Percentiles rank a stretch among this genome's conserved stretches.
Evolutionary conservation across 2,797 vertebrate genomes (phyloP).

Genomic region (Poeciliopsis turneri): DNA sequence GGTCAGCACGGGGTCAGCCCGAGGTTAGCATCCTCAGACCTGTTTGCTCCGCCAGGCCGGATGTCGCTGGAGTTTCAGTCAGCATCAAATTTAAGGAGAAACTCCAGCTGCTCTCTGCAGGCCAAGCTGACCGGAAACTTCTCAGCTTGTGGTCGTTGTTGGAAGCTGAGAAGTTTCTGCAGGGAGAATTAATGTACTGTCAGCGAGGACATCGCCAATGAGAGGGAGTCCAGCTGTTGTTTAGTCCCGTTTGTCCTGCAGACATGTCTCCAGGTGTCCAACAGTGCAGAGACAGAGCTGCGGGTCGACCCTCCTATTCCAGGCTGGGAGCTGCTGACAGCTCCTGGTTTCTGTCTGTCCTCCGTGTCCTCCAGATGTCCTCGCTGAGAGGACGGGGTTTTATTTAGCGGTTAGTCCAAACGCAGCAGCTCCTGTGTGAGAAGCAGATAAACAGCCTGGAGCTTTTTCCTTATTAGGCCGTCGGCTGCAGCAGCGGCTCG

Average conservation of each 20-base stretch:
- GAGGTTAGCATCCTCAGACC: not conserved
- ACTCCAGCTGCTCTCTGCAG: not conserved
- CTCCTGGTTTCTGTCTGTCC: not conserved
- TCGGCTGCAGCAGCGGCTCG: slow-evolving; percentile 7
- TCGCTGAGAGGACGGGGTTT: not conserved
- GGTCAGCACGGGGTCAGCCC: too few relatives aligned
- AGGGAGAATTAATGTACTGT: not conserved
- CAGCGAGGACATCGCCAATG: not conserved
- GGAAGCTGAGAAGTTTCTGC: not conserved
- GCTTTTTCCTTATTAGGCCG: slow-evolving; percentile 61
- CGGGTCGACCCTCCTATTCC: not conserved
- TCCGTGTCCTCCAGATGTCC: not conserved
- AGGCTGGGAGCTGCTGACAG: not conserved
- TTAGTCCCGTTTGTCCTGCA: not conserved
- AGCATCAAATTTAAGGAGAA: not conserved
- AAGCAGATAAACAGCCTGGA: slow-evolving; percentile 52
- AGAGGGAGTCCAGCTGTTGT: not conserved
- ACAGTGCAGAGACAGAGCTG: not conserved
- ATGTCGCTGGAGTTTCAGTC: not conserved
- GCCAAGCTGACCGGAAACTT: too few relatives aligned
- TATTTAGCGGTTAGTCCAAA: not conserved
- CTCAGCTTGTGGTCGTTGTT: too few relatives aligned
- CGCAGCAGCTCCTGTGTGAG: not conserved
- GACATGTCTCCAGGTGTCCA: not conserved
- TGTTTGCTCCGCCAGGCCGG: not conserved